Evolutionary conservation across 2,888 invertebrate species (phyloP).

Genomic region (Dorcus hopei): DNA sequence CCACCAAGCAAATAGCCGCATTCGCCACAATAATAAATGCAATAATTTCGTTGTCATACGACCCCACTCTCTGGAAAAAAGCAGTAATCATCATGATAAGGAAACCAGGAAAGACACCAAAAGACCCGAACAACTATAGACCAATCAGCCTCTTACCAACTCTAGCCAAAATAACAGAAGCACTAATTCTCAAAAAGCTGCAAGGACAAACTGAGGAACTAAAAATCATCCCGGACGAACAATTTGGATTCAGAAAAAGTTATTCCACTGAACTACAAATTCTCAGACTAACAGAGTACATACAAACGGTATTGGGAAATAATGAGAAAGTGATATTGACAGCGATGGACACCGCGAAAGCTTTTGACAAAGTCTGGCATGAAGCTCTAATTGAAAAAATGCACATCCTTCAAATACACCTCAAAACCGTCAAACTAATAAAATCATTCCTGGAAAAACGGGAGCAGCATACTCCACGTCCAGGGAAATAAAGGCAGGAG

Average conservation of each 20-base stretch:
- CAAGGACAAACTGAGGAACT: neutral
- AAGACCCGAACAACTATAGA: slow-evolving; percentile 3
- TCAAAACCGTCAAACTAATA: too few relatives aligned
- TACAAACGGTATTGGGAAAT: neutral
- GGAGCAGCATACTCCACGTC: too few relatives aligned
- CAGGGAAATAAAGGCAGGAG: too few relatives aligned
- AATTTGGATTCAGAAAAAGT: slow-evolving; percentile 15
- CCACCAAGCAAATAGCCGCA: too few relatives aligned
- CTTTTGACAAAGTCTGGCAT: neutral
- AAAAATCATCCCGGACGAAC: slow-evolving; percentile 14
- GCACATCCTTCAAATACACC: too few relatives aligned
- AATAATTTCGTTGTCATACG: too few relatives aligned
- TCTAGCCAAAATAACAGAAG: neutral
- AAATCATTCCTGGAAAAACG: too few relatives aligned
- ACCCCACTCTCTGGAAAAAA: neutral
- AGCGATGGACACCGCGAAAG: slow-evolving; percentile 13
- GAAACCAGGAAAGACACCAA: slow-evolving; percentile 3
- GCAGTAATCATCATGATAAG: neutral
- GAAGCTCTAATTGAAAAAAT: slow-evolving; percentile 1
- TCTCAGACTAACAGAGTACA: slow-evolving; percentile 7
- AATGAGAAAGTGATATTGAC: neutral
- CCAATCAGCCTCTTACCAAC: slow-evolving; percentile 1
- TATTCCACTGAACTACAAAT: slow-evolving; percentile 12
- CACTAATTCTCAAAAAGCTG: neutral
- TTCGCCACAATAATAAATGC: too few relatives aligned